These are phyloP conservation scores for Neuroscelio doddi DNA, from an alignment of 2,888 invertebrate genomes.

Conservation along the genomic window DNA sequence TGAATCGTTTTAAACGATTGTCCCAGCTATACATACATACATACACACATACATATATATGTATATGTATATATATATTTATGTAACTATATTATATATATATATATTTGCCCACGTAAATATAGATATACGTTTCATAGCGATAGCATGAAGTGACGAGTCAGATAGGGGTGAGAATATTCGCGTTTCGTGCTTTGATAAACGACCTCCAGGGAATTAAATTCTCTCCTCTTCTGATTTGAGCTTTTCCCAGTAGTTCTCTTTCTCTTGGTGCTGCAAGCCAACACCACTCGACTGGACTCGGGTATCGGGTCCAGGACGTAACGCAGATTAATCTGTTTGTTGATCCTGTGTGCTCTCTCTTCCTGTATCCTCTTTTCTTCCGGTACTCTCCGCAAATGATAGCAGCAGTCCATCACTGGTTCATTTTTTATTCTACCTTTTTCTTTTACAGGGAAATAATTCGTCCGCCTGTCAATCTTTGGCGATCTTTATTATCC, in stretches of 20 bases:
- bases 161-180: conserved; percentile 18
- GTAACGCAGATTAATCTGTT: conserved; percentile 38
- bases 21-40: too few species aligned
- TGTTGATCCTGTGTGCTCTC: conserved; percentile 22
- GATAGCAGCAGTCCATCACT: not conserved
- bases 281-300: conserved; percentile 26
- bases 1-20: too few species aligned
- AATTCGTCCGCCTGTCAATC: not conserved
- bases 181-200: conserved; percentile 35
- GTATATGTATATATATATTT: too few species aligned
- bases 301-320: conserved; percentile 20
- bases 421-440: not conserved
- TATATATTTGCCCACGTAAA: conserved; percentile 10
- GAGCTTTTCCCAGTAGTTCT: conserved; percentile 8
- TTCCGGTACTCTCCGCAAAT: conserved; percentile 10
- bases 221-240: conserved; percentile 34
- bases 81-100: not conserved
- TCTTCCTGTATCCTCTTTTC: not conserved
- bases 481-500: not conserved
- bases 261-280: conserved; percentile 18
- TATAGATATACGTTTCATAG: conserved; percentile 1
- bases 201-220: conserved; percentile 36
- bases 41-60: too few species aligned
- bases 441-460: not conserved
- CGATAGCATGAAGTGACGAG: conserved; percentile 26